Conservation (phyloP, 2,797 vertebrate genomes). For the Melopsittacus undulatus region DNA sequence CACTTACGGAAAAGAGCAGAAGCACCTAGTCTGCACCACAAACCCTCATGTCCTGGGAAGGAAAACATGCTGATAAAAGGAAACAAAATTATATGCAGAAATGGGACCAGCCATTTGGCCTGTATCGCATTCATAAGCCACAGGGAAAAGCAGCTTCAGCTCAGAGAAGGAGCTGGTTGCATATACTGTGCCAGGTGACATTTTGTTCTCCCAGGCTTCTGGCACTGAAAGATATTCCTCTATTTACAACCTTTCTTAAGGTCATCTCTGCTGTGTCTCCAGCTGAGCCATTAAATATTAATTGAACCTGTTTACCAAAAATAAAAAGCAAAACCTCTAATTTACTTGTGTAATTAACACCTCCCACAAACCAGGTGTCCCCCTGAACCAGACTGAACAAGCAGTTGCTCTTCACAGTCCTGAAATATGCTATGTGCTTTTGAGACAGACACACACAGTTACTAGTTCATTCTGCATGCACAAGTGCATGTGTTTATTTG, state of each 20-base stretch:
- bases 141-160: not conserved
- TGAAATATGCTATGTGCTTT: not conserved
- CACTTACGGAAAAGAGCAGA: slow-evolving; percentile 5
- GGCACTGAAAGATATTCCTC: not conserved
- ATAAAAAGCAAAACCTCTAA: slow-evolving; percentile 30
- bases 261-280: slow-evolving; percentile 57
- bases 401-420: slow-evolving; percentile 4
- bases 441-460: not conserved
- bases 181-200: not conserved
- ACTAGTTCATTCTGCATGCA: not conserved
- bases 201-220: slow-evolving; percentile 25
- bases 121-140: not conserved
- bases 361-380: slow-evolving; percentile 49
- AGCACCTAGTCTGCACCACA: not conserved
- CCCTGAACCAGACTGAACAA: not conserved
- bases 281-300: slow-evolving; percentile 65
- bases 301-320: slow-evolving; percentile 55
- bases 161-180: not conserved
- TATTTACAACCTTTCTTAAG: slow-evolving; percentile 61
- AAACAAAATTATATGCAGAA: not conserved
- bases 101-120: not conserved
- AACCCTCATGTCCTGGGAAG: not conserved
- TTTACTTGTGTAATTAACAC: slow-evolving; percentile 65
- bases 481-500: not conserved
- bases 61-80: not conserved